Base-by-base conservation (phyloP, 2,113 vertebrate species). In the Vombatus ursinus region DNA sequence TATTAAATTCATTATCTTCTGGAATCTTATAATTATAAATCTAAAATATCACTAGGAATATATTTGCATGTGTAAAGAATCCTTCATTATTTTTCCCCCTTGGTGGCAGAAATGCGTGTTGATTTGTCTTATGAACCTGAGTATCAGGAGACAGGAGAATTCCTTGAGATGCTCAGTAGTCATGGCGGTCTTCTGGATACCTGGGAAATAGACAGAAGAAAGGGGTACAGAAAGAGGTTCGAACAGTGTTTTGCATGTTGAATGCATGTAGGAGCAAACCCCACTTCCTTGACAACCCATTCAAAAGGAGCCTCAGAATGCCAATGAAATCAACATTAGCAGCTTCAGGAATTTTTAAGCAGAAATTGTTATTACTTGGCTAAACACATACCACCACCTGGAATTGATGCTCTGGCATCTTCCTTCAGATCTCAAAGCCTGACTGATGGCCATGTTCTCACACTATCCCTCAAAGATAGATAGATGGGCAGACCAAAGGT, bases 1-100 rank as follows among this genome's bases (percentile, higher is more conserved):
- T 97, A 97, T 92, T 96, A 93, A 96, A 98, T 97, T 96, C 96
- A 91, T 98, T 96, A 96, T 98, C 97, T 96, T 97, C 95, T 50
- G 37, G 94, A 94, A 90, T 97, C 95, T 94, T 94, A 84, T 95
- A 97, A 98, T 97, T 97, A 96, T 92, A 93, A 94, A 92, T 92
- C 96, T 53, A 61, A 97, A 93, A 90, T 94, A 49, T 91, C 92
- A 25, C 92, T 94, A 53, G 28, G 98, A 97, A 97, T 94, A 84
- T 90, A 98, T 98, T 98, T 98, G 94, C 96, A 94, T 97, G 93
- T 53, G 96, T 96, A 96, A 97, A 97, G 90, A 97, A 95, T 91
- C 52, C 89, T 11, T 77, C 2, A 19, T 92, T 0, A 89, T 95
- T 96, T 50, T 92, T 93, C 91, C 93, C 68, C 68, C n/a, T 89